A percentile compares a stretch with the other conserved stretches of the same genome.
Evolutionary conservation across 2,888 invertebrate species (phyloP).

Genomic region (Corbicula japonica): DNA sequence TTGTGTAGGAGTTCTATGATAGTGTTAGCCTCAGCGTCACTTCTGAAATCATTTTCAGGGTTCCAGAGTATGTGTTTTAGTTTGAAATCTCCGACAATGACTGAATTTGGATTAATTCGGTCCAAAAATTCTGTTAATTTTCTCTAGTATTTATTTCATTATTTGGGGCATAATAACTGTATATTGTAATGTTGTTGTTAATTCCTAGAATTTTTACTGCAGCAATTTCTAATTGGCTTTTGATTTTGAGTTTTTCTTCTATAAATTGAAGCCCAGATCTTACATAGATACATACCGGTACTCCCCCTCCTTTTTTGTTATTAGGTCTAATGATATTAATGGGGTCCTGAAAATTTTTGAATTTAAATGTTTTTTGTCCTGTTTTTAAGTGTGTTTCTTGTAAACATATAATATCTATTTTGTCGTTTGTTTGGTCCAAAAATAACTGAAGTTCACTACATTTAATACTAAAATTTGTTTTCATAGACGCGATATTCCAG

Average conservation of each 20-base stretch:
- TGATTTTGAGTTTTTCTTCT: neutral
- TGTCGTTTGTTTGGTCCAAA: neutral
- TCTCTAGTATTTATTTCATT: neutral
- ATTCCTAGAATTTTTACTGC: neutral
- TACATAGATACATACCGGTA: conserved; percentile 16
- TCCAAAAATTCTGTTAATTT: no score
- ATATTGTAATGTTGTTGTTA: neutral
- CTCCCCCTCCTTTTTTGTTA: neutral
- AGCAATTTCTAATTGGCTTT: neutral
- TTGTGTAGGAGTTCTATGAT: conserved; percentile 4
- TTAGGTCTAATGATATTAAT: neutral
- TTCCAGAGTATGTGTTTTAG: neutral
- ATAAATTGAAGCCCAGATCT: neutral
- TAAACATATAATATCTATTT: conserved; percentile 7
- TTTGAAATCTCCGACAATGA: neutral
- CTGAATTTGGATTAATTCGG: neutral
- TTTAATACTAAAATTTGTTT: neutral
- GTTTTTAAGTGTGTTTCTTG: conserved; percentile 6
- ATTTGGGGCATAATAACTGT: neutral
- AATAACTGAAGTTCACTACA: conserved; percentile 2
- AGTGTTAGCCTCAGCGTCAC: no score
- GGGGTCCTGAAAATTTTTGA: neutral
- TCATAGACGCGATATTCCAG: conserved; percentile 9
- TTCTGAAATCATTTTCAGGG: no score
- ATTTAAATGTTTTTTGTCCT: neutral